Evolutionary conservation across 2,888 invertebrate species (phyloP).

Genomic region (Stenodema calcarata): DNA sequence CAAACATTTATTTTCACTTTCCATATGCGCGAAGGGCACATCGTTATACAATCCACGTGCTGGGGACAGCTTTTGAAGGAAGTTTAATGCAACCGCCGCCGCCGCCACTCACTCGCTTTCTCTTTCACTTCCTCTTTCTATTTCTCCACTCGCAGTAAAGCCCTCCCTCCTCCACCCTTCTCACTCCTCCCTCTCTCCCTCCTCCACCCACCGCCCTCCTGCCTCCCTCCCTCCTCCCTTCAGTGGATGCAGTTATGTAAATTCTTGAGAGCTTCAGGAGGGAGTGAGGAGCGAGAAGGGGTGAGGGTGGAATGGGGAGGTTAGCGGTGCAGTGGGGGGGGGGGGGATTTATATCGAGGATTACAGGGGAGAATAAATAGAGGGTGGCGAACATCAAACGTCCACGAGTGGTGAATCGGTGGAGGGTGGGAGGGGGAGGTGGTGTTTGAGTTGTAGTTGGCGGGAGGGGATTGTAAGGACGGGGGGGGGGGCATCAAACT

Average conservation of each 20-base stretch:
- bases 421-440: conserved; percentile 42
- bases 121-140: background rate
- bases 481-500: background rate
- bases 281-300: no score
- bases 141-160: background rate
- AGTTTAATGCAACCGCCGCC: background rate
- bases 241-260: conserved; percentile 40
- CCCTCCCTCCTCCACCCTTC: background rate
- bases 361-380: conserved; percentile 40
- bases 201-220: no score
- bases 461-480: background rate
- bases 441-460: background rate
- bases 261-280: conserved; percentile 27
- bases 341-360: conserved; percentile 25
- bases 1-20: conserved; percentile 21
- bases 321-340: no score
- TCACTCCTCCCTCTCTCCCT: background rate
- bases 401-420: conserved; percentile 27
- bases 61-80: background rate
- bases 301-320: no score
- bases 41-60: conserved; percentile 13
- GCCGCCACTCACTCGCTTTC: background rate
- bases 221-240: background rate
- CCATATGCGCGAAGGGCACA: background rate
- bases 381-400: conserved; percentile 43